Evolutionary conservation across 2,888 invertebrate species (phyloP).

Genomic region (Megastigmus dorsalis): DNA sequence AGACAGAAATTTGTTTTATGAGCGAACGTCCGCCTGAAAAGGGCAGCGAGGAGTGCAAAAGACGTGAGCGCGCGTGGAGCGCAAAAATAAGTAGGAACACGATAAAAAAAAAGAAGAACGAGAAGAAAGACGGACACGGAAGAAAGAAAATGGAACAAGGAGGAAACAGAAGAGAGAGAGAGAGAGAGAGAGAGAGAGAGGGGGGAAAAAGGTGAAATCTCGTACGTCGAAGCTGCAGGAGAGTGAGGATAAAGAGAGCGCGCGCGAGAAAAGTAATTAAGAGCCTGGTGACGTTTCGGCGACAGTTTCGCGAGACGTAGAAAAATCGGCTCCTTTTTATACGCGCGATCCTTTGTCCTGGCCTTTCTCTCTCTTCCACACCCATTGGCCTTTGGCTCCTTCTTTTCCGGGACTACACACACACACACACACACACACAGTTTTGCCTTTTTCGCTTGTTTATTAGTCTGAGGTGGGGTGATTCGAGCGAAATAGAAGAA

Average conservation of each 20-base stretch:
- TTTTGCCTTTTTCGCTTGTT: neutral
- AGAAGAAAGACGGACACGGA: too few species aligned
- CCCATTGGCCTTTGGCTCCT: neutral
- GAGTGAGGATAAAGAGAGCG: neutral
- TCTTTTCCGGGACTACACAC: too few species aligned
- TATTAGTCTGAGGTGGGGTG: neutral
- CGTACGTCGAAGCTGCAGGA: slow-evolving; percentile 8
- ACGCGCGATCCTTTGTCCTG: slow-evolving; percentile 7
- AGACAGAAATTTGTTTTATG: slow-evolving; percentile 12
- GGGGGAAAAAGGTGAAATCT: slow-evolving; percentile 1
- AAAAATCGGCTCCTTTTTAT: slow-evolving; percentile 31
- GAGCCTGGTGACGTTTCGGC: slow-evolving; percentile 32
- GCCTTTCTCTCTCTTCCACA: neutral
- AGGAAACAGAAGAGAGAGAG: neutral
- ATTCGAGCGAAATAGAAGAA: neutral
- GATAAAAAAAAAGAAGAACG: too few species aligned
- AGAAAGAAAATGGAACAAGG: too few species aligned
- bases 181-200: neutral
- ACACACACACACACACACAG: too few species aligned
- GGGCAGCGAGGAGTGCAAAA: neutral
- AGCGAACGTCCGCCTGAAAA: too few species aligned
- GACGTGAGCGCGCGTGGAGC: too few species aligned
- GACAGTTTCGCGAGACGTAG: slow-evolving; percentile 35
- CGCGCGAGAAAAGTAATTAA: slow-evolving; percentile 46
- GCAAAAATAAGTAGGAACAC: too few species aligned